Evolutionary conservation across 2,113 vertebrate species (phyloP), one percentile per base, ranked within the genome.

Genomic region (Pseudorectes ferrugineus): DNA sequence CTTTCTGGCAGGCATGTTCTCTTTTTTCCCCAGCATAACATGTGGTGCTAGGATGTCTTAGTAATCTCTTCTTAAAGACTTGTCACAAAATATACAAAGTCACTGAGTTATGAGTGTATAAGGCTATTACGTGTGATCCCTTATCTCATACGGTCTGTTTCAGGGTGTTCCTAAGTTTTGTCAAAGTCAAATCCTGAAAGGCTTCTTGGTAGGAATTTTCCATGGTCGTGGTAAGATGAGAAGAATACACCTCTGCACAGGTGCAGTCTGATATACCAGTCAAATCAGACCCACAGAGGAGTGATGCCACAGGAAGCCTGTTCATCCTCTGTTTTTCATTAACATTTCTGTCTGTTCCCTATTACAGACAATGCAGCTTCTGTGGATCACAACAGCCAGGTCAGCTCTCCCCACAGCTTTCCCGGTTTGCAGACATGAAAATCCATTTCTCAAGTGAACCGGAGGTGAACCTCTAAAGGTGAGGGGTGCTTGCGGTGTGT

Each of bases 151-250:
- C 11, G 36, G 29, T n/a, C 31, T 22, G 4, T 63, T 90, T 70
- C 45, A 71, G 24, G 17, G 19, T 79, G 40, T 78, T 81, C 25
- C 33, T 28, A 46, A 58, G 43, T 61, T 81, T 68, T 81, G 48
- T 49, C 28, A 72, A 70, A 91, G 51, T 40, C n/a, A 62, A 31
- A 54, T 48, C 83, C 66, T 54, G 36, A 77, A 79, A 67, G 65
- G n/a, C 6, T 63, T 72, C 63, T 85, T 54, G 38, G 46, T 66
- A 55, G 58, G 88, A 85, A 65, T 78, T 95, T 93, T 92, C 71
- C 2, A 1, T 11, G 12, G 31, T 22, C 6, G 14, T 61, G 31
- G 65, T 87, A 63, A 70, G 43, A 55, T 12, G 21, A 71, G 73
- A 76, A 63, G 49, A 77, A 61, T 46, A 55, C 22, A 38, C 6